These are phyloP conservation scores for Hemistola chrysoprasaria DNA, from an alignment of 2,888 invertebrate species.

Conservation along the genomic window DNA sequence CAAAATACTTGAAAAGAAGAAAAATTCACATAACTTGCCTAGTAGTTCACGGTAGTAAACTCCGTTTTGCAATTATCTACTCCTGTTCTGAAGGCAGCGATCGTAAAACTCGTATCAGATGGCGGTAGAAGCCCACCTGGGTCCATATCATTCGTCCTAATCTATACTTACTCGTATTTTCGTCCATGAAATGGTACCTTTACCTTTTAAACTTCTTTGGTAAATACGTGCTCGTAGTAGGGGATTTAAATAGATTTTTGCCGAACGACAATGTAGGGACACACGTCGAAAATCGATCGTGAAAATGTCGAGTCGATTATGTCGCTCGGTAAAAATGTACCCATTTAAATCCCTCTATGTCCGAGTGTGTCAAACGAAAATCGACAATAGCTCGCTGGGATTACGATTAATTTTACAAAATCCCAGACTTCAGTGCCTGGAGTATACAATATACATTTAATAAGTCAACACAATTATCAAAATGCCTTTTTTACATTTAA, in stretches of 20 bases:
- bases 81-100: too few relatives aligned
- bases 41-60: too few relatives aligned
- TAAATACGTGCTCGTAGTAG: not conserved
- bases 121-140: slow-evolving; percentile 1
- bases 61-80: too few relatives aligned
- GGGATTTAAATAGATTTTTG: too few relatives aligned
- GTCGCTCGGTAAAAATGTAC: too few relatives aligned
- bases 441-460: slow-evolving; percentile 35
- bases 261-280: too few relatives aligned
- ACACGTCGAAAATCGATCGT: too few relatives aligned
- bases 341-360: too few relatives aligned
- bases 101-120: not conserved
- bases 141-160: slow-evolving; percentile 27
- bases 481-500: slow-evolving; percentile 44
- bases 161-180: slow-evolving; percentile 13
- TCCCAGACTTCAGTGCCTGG: slow-evolving; percentile 52
- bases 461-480: slow-evolving; percentile 37
- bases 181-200: slow-evolving; percentile 31
- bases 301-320: too few relatives aligned
- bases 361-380: slow-evolving; percentile 17
- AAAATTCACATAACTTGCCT: too few relatives aligned
- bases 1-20: too few relatives aligned
- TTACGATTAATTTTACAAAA: slow-evolving; percentile 14
- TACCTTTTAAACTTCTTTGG: not conserved
- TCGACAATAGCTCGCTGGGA: slow-evolving; percentile 33